Conservation (phyloP, 2,113 vertebrate species). For the Myodes glareolus region DNA sequence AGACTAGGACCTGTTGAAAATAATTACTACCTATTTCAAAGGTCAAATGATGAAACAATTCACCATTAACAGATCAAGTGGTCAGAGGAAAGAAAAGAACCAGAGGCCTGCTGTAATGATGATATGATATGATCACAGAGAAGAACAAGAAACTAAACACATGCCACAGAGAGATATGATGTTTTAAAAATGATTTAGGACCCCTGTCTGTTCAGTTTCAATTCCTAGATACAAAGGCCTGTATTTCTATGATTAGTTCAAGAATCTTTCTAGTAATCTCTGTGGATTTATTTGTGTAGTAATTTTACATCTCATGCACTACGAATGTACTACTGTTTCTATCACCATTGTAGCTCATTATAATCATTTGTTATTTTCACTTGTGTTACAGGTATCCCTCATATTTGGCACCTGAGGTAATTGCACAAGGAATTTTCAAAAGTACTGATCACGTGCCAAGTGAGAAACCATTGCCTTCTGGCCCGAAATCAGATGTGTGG, state of each 20-base stretch:
- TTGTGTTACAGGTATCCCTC: slow-evolving; percentile 92
- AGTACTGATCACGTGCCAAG: slow-evolving; percentile 88
- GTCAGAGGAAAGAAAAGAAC: neutral
- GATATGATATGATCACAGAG: neutral
- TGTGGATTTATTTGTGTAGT: neutral
- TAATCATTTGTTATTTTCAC: slow-evolving; percentile 30
- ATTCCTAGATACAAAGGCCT: neutral
- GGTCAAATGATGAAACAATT: slow-evolving; percentile 4
- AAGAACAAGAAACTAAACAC: neutral
- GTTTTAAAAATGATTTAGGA: neutral
- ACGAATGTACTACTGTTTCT: neutral
- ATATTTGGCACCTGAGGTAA: slow-evolving; percentile 97
- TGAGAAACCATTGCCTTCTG: slow-evolving; percentile 91
- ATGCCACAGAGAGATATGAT: neutral
- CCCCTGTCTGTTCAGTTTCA: neutral
- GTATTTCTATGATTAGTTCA: neutral
- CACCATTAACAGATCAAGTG: neutral
- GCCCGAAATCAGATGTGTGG: slow-evolving; percentile 97
- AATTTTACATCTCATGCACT: neutral
- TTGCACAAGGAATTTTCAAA: slow-evolving; percentile 93
- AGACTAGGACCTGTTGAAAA: neutral
- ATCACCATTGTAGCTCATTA: neutral
- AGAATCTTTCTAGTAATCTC: neutral
- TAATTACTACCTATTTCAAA: neutral
- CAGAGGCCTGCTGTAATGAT: neutral